A percentile compares a stretch with the other conserved stretches of the same genome.
Evolutionary conservation across 2,888 invertebrate species (phyloP).

Genomic region (Gortyna flavago): DNA sequence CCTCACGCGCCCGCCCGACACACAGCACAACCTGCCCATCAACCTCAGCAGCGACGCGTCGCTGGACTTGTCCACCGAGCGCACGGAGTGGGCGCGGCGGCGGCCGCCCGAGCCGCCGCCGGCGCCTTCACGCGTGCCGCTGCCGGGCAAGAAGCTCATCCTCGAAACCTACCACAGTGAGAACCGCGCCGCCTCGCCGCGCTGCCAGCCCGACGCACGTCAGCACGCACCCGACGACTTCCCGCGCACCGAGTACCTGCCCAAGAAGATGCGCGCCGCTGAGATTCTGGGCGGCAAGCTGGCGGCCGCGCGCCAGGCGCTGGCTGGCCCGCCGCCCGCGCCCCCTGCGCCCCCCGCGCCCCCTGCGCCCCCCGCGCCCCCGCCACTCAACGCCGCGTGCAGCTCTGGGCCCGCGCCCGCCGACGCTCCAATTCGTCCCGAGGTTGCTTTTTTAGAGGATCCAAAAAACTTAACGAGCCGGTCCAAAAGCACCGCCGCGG

Average conservation of each 20-base stretch:
- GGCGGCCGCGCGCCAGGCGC: constrained; percentile 76
- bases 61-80: constrained; percentile 85
- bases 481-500: constrained; percentile 90
- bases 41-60: constrained; percentile 88
- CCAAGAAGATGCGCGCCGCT: constrained; percentile 89
- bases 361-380: constrained; percentile 19
- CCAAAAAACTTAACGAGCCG: constrained; percentile 90
- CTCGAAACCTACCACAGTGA: constrained; percentile 88
- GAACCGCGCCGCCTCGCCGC: constrained; percentile 78
- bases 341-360: constrained; percentile 51
- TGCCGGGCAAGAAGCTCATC: constrained; percentile 88
- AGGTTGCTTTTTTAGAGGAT: constrained; percentile 89
- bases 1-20: constrained; percentile 78
- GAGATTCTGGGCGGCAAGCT: constrained; percentile 87
- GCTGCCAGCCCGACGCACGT: constrained; percentile 69
- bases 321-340: constrained; percentile 56
- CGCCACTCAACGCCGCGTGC: constrained; percentile 68
- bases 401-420: constrained; percentile 69
- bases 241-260: constrained; percentile 84
- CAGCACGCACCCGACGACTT: constrained; percentile 72
- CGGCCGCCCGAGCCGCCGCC: constrained; percentile 82
- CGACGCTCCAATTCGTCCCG: constrained; percentile 76
- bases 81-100: constrained; percentile 83
- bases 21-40: constrained; percentile 85
- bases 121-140: constrained; percentile 74